Conservation (phyloP, 2,113 vertebrate genomes). For the Patagioenas fasciata region DNA sequence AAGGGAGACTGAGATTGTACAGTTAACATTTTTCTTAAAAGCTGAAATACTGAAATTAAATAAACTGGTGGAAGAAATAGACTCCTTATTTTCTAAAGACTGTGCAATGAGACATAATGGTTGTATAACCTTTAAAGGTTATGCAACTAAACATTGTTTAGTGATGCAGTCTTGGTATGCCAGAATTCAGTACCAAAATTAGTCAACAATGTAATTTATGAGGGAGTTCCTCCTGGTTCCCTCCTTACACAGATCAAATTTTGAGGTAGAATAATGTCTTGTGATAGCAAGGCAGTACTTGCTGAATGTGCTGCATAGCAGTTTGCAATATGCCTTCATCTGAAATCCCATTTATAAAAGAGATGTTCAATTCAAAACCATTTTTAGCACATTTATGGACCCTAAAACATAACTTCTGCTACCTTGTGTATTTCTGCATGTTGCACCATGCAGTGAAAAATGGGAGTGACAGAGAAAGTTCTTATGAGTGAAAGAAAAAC, state of each 20-base stretch:
- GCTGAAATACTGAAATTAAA: neutral
- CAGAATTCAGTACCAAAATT: conserved; percentile 45
- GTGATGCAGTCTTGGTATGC: neutral
- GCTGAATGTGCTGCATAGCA: neutral
- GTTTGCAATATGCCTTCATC: conserved; percentile 14
- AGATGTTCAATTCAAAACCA: conserved; percentile 18
- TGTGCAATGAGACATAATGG: neutral
- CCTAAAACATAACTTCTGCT: conserved; percentile 4
- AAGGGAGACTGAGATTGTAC: neutral
- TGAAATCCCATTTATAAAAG: conserved; percentile 58
- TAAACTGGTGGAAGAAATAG: neutral
- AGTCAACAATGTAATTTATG: conserved; percentile 38
- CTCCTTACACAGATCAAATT: conserved; percentile 40
- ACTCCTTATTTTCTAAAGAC: neutral
- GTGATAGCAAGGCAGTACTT: conserved; percentile 15
- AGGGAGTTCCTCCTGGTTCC: neutral
- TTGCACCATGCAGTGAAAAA: neutral
- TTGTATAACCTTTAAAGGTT: neutral
- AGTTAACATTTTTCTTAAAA: neutral
- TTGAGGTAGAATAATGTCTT: conserved; percentile 7
- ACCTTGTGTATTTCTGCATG: neutral
- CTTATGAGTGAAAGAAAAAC: neutral
- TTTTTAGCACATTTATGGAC: conserved; percentile 4
- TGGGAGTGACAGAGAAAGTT: neutral
- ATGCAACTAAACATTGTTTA: conserved; percentile 31